Evolutionary conservation across 2,113 vertebrate genomes (phyloP).

Genomic region (Parotia lawesii): DNA sequence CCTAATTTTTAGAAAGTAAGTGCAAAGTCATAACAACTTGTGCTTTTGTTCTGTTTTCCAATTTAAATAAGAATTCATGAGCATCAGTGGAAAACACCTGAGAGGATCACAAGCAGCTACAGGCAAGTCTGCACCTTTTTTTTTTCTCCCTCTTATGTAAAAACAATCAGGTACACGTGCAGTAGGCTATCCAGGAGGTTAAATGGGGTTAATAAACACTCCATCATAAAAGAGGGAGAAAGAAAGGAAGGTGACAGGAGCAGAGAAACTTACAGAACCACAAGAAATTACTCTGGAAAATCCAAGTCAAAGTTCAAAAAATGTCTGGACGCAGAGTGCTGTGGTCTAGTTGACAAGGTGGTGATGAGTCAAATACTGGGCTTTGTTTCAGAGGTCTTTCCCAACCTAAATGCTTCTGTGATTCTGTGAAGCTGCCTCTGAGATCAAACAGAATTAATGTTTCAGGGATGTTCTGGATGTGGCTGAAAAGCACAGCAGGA

Average conservation of each 20-base stretch:
- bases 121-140: neutral
- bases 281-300: neutral
- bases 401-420: neutral
- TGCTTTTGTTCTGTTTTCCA: neutral
- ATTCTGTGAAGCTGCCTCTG: neutral
- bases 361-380: neutral
- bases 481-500: neutral
- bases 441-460: neutral
- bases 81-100: neutral
- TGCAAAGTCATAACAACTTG: neutral
- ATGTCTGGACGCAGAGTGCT: no score
- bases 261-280: neutral
- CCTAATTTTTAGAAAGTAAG: neutral
- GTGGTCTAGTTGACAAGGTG: neutral
- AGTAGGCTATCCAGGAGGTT: neutral
- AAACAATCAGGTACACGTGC: fast-evolving
- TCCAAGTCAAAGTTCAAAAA: neutral
- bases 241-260: neutral
- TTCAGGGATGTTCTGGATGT: neutral
- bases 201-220: neutral
- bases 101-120: neutral
- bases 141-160: neutral
- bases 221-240: neutral
- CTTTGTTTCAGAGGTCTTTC: neutral
- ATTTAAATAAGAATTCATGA: neutral